Conservation (phyloP, 2,888 invertebrate genomes). For the Cheilosia pagana region DNA sequence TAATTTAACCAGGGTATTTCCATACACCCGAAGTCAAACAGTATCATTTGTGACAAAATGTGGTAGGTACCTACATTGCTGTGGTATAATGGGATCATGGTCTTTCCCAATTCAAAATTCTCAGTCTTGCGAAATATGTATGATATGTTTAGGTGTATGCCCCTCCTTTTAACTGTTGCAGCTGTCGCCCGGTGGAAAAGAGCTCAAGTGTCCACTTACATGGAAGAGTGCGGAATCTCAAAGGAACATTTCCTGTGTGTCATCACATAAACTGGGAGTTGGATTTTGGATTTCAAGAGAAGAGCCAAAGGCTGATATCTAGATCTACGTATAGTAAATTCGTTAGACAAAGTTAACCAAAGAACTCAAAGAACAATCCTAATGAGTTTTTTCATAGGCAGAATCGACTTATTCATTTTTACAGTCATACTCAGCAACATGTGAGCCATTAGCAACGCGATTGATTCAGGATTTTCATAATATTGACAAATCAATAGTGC, state of each 20-base stretch:
- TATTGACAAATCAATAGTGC: no score
- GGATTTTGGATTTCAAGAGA: constrained; percentile 1
- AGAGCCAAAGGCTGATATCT: constrained; percentile 17
- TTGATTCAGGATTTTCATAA: no score
- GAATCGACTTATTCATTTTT: no score
- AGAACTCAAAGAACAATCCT: no score
- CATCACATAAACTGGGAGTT: constrained; percentile 18
- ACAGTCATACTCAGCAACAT: no score
- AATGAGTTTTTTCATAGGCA: no score
- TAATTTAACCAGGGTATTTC: constrained; percentile 7
- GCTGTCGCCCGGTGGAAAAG: constrained; percentile 6
- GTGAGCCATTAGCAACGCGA: no score
- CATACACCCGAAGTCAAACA: neutral
- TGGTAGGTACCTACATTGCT: neutral
- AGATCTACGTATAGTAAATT: no score
- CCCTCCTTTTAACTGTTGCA: neutral
- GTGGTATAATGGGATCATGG: constrained; percentile 19
- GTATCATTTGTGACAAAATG: neutral
- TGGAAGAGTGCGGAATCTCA: constrained; percentile 36
- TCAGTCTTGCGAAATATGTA: constrained; percentile 29
- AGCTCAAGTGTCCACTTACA: constrained; percentile 41
- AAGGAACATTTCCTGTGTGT: constrained; percentile 9
- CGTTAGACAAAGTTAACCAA: no score
- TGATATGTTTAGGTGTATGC: neutral
- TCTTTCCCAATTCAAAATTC: constrained; percentile 6